phyloP scores from a whole-genome alignment of 2,888 invertebrate genomes.

The Heliconius sara region DNA sequence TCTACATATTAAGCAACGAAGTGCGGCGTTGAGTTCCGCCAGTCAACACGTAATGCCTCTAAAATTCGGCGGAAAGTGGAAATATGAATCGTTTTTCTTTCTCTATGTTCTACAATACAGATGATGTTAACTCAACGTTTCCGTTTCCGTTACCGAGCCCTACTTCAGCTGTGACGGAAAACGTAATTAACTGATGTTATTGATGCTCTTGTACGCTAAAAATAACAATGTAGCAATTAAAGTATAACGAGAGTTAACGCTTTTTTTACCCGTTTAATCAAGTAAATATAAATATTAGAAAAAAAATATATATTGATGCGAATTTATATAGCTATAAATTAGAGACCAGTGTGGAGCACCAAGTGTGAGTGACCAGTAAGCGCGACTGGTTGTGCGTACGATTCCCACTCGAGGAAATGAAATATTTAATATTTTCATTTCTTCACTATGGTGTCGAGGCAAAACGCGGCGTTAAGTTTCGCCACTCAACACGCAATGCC shows the following conservation, averaged over 20 bases:
- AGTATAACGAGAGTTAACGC: neutral
- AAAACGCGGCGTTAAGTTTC: too few species aligned
- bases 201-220: conserved; percentile 16
- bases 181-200: conserved; percentile 20
- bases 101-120: neutral
- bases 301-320: neutral
- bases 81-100: neutral
- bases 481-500: too few species aligned
- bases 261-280: neutral
- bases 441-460: too few species aligned
- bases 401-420: too few species aligned
- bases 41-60: too few species aligned
- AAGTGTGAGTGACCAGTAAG: too few species aligned
- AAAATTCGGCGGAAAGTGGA: too few species aligned
- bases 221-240: conserved; percentile 15
- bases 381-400: too few species aligned
- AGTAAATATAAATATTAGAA: neutral
- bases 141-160: conserved; percentile 22
- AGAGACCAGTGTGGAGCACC: too few species aligned
- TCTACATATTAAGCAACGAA: too few species aligned
- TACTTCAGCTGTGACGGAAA: conserved; percentile 18
- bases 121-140: conserved; percentile 32
- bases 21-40: too few species aligned
- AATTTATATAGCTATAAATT: neutral
- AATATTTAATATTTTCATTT: too few species aligned